phyloP scores from a whole-genome alignment of 2,797 vertebrate species.

The Pseudomugil tenellus region DNA sequence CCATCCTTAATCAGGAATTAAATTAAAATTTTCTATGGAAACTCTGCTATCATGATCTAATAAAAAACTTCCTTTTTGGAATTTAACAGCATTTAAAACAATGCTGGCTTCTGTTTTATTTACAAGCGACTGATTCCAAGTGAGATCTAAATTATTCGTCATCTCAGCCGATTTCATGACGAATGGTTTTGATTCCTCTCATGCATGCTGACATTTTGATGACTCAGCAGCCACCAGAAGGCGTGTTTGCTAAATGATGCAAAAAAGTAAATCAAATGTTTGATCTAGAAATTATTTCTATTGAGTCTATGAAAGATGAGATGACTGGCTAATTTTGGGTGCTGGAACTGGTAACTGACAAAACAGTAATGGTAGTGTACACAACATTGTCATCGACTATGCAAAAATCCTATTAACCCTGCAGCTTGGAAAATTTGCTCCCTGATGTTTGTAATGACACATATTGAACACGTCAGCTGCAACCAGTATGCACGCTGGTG shows the following conservation, averaged over 20 bases:
- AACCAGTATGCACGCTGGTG: constrained; percentile 2
- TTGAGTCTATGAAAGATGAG: constrained; percentile 1
- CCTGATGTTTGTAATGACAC: not conserved
- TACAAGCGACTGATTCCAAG: constrained; percentile 1
- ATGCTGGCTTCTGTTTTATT: not conserved
- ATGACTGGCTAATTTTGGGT: constrained; percentile 9
- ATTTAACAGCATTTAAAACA: not conserved
- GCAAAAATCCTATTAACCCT: constrained; percentile 11
- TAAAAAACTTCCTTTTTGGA: not conserved
- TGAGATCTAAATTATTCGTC: constrained; percentile 23
- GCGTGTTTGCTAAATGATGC: constrained; percentile 24
- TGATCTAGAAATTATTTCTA: constrained; percentile 20
- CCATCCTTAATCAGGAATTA: not conserved
- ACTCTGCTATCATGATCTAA: not conserved
- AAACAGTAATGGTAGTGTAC: constrained; percentile 8
- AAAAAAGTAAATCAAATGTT: constrained; percentile 18
- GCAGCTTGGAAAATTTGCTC: not conserved
- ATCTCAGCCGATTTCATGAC: constrained; percentile 32
- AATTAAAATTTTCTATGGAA: not conserved
- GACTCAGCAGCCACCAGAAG: constrained; percentile 17
- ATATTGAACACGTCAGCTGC: constrained; percentile 5
- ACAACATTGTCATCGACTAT: not conserved
- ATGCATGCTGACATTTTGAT: constrained; percentile 29
- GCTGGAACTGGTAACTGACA: constrained; percentile 12
- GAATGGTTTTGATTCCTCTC: constrained; percentile 37